Evolutionary conservation across 2,113 vertebrate genomes (phyloP).

Genomic region (Lophura nycthemera): DNA sequence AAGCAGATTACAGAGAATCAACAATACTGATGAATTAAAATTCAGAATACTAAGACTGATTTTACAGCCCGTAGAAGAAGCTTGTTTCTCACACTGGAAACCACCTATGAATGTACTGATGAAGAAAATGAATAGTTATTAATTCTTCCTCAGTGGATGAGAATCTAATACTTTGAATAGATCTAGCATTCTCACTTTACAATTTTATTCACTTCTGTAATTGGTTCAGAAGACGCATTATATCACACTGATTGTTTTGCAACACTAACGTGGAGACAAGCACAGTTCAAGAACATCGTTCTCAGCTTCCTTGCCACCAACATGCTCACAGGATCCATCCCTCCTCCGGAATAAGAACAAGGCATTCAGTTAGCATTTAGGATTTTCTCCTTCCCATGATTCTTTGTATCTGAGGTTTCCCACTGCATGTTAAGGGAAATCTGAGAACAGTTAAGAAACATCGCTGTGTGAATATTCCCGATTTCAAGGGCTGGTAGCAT

Average conservation of each 20-base stretch:
- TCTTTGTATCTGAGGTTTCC: background rate
- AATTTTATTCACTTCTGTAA: background rate
- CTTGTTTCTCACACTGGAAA: background rate
- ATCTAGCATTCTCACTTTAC: background rate
- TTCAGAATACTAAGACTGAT: background rate
- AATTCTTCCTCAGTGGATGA: background rate
- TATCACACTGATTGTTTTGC: background rate
- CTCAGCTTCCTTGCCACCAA: background rate
- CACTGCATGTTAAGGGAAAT: background rate
- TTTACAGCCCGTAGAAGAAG: background rate
- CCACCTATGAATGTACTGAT: background rate
- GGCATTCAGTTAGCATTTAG: background rate
- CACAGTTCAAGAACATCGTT: background rate
- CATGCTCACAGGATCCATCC: background rate
- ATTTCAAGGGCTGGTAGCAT: background rate
- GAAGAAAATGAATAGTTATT: background rate
- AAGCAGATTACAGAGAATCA: background rate
- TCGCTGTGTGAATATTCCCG: background rate
- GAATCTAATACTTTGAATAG: background rate
- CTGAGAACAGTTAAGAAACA: background rate
- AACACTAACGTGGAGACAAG: background rate
- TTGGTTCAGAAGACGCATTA: background rate
- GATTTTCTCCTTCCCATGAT: accelerated
- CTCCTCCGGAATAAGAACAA: background rate
- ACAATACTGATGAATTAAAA: background rate